A percentile compares a stretch with the other conserved stretches of the same genome.
Evolutionary conservation across 2,888 invertebrate species (phyloP).

Genomic region (Bruchidius siliquastri): DNA sequence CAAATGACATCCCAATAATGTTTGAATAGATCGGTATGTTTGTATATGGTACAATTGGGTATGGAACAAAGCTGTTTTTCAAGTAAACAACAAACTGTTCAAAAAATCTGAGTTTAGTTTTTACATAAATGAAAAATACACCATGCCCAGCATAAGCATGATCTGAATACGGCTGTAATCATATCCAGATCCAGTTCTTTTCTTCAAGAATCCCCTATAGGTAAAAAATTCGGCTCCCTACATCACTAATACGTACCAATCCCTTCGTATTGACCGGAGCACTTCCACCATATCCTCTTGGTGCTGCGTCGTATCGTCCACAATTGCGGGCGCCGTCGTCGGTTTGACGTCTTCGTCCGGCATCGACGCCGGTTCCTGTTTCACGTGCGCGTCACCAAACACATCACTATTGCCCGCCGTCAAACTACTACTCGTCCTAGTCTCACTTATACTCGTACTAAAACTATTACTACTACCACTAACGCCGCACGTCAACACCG

Average conservation of each 20-base stretch:
- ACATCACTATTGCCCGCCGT: constrained; percentile 7
- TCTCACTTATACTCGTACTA: constrained; percentile 9
- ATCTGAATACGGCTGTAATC: too few species aligned
- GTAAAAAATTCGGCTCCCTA: too few species aligned
- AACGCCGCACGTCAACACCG: constrained; percentile 32
- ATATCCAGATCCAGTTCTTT: too few species aligned
- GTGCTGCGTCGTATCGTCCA: constrained; percentile 23
- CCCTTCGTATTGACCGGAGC: constrained; percentile 45
- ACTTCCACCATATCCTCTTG: constrained; percentile 44
- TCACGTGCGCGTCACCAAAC: not conserved
- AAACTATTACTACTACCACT: constrained; percentile 26
- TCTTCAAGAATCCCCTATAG: too few species aligned
- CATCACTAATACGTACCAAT: constrained; percentile 53
- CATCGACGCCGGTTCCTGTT: not conserved
- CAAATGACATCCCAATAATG: too few species aligned
- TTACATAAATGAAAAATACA: too few species aligned
- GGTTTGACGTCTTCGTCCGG: not conserved
- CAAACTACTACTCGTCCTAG: constrained; percentile 16
- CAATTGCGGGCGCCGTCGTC: not conserved
- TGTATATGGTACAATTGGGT: too few species aligned
- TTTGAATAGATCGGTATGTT: too few species aligned
- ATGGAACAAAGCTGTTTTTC: too few species aligned
- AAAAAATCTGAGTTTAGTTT: too few species aligned
- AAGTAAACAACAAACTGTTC: too few species aligned
- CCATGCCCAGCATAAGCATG: too few species aligned